A percentile compares a stretch with the other conserved stretches of the same genome.
Evolutionary conservation across 2,113 vertebrate genomes (phyloP).

Genomic region (Lathamus discolor): DNA sequence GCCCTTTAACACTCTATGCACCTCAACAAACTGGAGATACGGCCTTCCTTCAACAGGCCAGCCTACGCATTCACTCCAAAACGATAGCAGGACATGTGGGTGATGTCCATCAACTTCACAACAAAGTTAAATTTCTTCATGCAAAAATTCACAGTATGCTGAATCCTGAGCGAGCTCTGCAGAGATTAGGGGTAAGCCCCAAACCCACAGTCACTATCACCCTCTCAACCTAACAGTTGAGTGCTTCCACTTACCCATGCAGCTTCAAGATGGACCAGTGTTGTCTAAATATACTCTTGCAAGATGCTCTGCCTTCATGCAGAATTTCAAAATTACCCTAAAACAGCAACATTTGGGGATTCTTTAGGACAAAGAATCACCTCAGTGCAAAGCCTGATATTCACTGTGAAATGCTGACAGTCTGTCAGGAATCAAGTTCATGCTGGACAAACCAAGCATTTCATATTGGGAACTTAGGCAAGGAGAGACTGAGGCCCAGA

Average conservation of each 20-base stretch:
- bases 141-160: not conserved
- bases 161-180: not conserved
- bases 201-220: not conserved
- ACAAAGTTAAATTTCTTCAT: not conserved
- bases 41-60: constrained; percentile 18
- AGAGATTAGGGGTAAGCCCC: not conserved
- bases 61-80: not conserved
- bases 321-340: not conserved
- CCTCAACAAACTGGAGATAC: not conserved
- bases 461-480: not conserved
- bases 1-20: constrained; percentile 33
- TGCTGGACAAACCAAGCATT: not conserved
- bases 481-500: not conserved
- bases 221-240: not conserved
- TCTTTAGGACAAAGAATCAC: not conserved
- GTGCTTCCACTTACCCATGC: not conserved
- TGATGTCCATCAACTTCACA: not conserved
- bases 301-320: not conserved
- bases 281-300: not conserved
- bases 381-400: not conserved
- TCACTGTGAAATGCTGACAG: not conserved
- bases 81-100: not conserved
- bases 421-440: not conserved
- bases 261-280: not conserved
- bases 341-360: not conserved